Conservation (phyloP, 53 echinoderm and acorn worm genomes). For the Antedon mediterranea region DNA sequence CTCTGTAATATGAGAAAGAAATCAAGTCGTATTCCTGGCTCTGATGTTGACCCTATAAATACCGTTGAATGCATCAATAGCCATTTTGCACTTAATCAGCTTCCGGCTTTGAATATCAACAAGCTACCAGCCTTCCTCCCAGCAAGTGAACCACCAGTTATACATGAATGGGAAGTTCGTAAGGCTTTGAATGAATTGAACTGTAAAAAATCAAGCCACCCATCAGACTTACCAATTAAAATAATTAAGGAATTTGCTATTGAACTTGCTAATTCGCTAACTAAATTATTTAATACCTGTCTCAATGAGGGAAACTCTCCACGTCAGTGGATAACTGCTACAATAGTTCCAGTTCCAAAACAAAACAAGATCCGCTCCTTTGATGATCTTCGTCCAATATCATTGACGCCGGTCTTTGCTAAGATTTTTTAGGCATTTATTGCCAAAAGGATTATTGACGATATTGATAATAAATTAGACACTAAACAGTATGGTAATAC, state of each 20-base stretch:
- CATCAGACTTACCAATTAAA: background rate
- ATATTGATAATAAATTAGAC: too few species aligned
- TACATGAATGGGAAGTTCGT: background rate
- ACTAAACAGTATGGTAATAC: too few species aligned
- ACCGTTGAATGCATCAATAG: too few species aligned
- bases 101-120: background rate
- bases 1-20: too few species aligned
- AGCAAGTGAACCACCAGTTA: background rate
- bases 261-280: background rate
- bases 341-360: slow-evolving; percentile 4
- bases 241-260: slow-evolving; percentile 1
- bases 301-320: slow-evolving; percentile 1
- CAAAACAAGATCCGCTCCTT: background rate
- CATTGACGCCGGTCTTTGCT: too few species aligned
- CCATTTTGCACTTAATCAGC: too few species aligned
- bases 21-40: too few species aligned
- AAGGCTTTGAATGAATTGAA: background rate
- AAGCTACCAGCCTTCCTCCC: background rate
- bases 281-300: slow-evolving; percentile 4
- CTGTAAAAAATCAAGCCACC: background rate
- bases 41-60: too few species aligned
- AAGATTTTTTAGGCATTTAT: too few species aligned
- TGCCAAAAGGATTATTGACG: too few species aligned
- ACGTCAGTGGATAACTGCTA: slow-evolving; percentile 2
- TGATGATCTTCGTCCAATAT: slow-evolving; percentile 1